Evolutionary conservation across 2,113 vertebrate genomes (phyloP).

Genomic region (Callipepla californica): DNA sequence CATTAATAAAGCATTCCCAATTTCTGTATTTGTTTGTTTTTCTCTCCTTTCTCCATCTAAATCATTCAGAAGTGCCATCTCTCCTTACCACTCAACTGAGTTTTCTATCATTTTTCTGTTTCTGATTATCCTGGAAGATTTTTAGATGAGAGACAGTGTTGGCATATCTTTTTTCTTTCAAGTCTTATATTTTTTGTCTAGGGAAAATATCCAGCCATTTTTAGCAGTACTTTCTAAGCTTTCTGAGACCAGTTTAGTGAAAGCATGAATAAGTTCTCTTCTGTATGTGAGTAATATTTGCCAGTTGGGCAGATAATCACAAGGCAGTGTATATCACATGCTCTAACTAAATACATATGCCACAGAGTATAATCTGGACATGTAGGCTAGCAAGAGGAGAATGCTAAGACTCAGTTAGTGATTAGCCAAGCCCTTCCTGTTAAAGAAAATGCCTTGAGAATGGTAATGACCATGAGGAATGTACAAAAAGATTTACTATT

Average conservation of each 20-base stretch:
- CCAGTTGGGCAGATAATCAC: background rate
- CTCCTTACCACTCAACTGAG: background rate
- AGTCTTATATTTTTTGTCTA: background rate
- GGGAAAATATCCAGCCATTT: background rate
- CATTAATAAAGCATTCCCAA: background rate
- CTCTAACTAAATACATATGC: background rate
- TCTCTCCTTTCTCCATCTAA: background rate
- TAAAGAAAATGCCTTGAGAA: background rate
- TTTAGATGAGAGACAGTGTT: background rate
- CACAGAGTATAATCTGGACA: background rate
- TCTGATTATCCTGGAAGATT: background rate
- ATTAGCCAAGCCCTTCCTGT: background rate
- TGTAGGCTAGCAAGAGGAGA: background rate
- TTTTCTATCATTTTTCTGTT: background rate
- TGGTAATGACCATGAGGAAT: background rate
- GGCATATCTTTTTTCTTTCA: background rate
- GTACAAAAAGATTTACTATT: background rate
- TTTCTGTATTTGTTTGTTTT: background rate
- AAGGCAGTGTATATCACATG: background rate
- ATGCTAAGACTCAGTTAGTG: background rate
- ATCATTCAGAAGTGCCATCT: background rate
- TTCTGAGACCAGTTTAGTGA: background rate
- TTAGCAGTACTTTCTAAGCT: background rate
- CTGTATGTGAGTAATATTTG: background rate
- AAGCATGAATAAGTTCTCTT: background rate